Base-by-base conservation (phyloP, 1,140 invertebrate genomes). In the Coenobita brevimanus region DNA sequence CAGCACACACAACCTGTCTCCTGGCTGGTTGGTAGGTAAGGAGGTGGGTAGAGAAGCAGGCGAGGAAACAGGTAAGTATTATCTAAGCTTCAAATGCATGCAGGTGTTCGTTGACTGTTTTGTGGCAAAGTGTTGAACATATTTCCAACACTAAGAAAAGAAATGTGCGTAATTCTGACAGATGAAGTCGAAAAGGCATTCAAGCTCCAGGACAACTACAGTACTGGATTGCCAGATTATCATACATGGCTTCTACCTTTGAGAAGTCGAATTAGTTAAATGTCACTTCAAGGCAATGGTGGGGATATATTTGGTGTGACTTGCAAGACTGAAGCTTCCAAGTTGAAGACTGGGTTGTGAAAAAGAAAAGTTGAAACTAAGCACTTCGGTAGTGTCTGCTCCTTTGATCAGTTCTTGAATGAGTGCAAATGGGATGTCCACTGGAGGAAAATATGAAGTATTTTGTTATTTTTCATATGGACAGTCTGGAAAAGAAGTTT, bases 341-440 rank as follows among this genome's bases (percentile, higher is more conserved):
- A 67, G 64, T 67, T 67, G 30, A 67, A 67, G n/a, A 33, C n/a
- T 67, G 64, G 64, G n/a, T 67, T 67, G 64, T 67, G 64, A n/a
- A 67, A 67, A 67, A 67, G 64, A 67, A 50, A 50, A 50, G 46
- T 50, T 50, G 46, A 50, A 50, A 17, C 46, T 50, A 67, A 67
- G 64, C 6, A 67, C 21, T 33, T 67, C 64, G 64, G 64, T 67
- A 67, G 64, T 67, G 6, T 67, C 64, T 6, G 6, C 64, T 67
- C 46, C 46, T 17, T 50, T 50, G 46, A 50, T 50, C 46, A 50
- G 46, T 50, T 50, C 46, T 50, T 50, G 64, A 67, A 67, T 8
- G 64, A 67, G 64, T 33, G 64, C 64, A 67, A 67, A 24, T n/a
- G 64, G 64, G 30, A 67, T 6, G n/a, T 67, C 6, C 64, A 67